Evolutionary conservation across 2,888 invertebrate species (phyloP).

Genomic region (Anarsia innoxiella): DNA sequence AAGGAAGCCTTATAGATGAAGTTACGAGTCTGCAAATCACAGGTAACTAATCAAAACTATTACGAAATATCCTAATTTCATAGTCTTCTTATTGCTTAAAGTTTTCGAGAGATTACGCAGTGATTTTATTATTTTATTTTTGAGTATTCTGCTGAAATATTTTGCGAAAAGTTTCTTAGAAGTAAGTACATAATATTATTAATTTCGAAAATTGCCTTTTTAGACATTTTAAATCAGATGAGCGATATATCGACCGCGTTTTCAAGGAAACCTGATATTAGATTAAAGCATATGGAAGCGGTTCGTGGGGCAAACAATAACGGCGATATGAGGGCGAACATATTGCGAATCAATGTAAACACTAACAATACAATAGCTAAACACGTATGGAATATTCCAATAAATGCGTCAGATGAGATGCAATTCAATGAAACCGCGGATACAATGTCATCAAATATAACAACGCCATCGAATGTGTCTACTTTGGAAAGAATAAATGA

Average conservation of each 20-base stretch:
- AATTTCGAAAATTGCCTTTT: too few species aligned
- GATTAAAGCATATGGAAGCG: too few species aligned
- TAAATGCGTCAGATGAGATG: constrained; percentile 28
- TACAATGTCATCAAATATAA: constrained; percentile 26
- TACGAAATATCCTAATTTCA: neutral
- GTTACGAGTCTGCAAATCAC: constrained; percentile 56
- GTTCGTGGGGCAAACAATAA: too few species aligned
- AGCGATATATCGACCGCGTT: constrained; percentile 45
- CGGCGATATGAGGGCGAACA: too few species aligned
- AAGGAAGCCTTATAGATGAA: constrained; percentile 41
- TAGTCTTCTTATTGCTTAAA: too few species aligned
- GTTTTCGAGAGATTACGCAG: too few species aligned
- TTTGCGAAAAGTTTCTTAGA: too few species aligned
- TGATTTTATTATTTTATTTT: too few species aligned
- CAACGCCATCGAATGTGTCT: constrained; percentile 47
- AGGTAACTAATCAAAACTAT: constrained; percentile 43
- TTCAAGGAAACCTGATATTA: constrained; percentile 14
- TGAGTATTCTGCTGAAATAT: too few species aligned
- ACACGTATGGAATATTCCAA: constrained; percentile 42
- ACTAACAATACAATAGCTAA: constrained; percentile 33
- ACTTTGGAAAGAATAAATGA: constrained; percentile 65
- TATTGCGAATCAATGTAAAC: constrained; percentile 33
- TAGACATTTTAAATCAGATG: constrained; percentile 62
- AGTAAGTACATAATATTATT: too few species aligned
- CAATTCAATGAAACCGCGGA: constrained; percentile 27